These are phyloP conservation scores for Ptychobarbus kaznakovi DNA, from an alignment of 2,797 vertebrate genomes.

Conservation along the genomic window DNA sequence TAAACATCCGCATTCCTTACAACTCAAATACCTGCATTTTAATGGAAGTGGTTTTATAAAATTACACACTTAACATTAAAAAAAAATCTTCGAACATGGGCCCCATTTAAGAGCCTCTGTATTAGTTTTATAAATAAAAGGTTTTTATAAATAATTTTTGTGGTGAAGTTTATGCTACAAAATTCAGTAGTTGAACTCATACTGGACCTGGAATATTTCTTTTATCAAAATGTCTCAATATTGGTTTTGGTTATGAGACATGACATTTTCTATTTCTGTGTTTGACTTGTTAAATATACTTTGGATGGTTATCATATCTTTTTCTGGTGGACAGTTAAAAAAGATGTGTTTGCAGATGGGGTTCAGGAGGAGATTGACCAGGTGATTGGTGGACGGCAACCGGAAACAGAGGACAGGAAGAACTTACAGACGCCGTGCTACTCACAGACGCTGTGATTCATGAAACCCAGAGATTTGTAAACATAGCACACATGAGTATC, in stretches of 20 bases:
- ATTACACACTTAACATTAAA: no score
- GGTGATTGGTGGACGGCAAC: constrained; percentile 45
- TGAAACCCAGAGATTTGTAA: constrained; percentile 57
- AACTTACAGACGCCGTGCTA: no score
- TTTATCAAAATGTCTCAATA: neutral
- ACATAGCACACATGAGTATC: constrained; percentile 42
- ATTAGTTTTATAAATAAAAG: neutral
- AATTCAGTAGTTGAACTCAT: neutral
- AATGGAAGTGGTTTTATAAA: no score
- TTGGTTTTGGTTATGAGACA: neutral
- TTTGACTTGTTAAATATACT: neutral
- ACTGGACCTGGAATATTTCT: neutral
- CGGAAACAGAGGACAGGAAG: constrained; percentile 49
- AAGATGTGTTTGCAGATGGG: neutral
- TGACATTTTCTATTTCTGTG: neutral
- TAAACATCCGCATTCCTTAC: no score
- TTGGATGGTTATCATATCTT: neutral
- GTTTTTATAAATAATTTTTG: neutral
- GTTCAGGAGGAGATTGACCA: constrained; percentile 59
- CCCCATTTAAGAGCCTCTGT: no score
- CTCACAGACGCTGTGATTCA: constrained; percentile 62
- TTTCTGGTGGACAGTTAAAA: neutral
- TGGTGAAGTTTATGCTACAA: neutral
- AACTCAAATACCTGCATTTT: no score
- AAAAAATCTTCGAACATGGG: no score